Conservation (phyloP, 2,888 invertebrate genomes). For the Eremobia ochroleuca region DNA sequence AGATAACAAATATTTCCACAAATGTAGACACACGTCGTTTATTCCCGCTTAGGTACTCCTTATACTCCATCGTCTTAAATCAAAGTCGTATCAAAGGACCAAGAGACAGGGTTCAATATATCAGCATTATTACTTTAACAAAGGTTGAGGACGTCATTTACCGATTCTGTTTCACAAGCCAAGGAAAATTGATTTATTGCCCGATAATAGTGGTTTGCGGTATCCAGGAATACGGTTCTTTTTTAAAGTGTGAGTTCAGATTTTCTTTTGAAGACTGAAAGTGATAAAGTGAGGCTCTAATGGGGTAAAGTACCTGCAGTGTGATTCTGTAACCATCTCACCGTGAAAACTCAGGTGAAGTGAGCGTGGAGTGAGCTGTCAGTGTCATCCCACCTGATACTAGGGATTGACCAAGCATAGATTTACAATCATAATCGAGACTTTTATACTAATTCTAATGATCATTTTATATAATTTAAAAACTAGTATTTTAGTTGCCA, state of each 20-base stretch:
- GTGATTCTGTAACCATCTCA: no score
- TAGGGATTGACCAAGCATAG: no score
- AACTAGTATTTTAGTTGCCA: no score
- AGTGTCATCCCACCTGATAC: no score
- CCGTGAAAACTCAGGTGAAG: no score
- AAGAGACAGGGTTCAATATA: slow-evolving; percentile 57
- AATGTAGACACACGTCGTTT: slow-evolving; percentile 40
- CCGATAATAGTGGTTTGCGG: slow-evolving; percentile 46
- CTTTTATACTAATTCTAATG: no score
- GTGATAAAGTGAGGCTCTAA: slow-evolving; percentile 31
- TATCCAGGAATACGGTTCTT: slow-evolving; percentile 42
- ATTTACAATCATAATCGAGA: no score
- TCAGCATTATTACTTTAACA: slow-evolving; percentile 68
- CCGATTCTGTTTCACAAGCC: slow-evolving; percentile 66
- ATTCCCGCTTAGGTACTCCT: slow-evolving; percentile 28
- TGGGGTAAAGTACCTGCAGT: no score
- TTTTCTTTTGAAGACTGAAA: slow-evolving; percentile 34
- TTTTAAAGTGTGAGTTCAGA: slow-evolving; percentile 31
- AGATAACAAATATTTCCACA: slow-evolving; percentile 25
- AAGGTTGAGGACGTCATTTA: slow-evolving; percentile 67
- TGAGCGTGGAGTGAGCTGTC: no score
- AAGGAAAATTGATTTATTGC: slow-evolving; percentile 68
- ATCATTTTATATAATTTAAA: no score
- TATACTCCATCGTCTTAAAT: slow-evolving; percentile 43
- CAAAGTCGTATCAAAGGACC: slow-evolving; percentile 55